These are phyloP conservation scores for Enoplosus armatus DNA, from an alignment of 2,797 vertebrate genomes.

Conservation along the genomic window DNA sequence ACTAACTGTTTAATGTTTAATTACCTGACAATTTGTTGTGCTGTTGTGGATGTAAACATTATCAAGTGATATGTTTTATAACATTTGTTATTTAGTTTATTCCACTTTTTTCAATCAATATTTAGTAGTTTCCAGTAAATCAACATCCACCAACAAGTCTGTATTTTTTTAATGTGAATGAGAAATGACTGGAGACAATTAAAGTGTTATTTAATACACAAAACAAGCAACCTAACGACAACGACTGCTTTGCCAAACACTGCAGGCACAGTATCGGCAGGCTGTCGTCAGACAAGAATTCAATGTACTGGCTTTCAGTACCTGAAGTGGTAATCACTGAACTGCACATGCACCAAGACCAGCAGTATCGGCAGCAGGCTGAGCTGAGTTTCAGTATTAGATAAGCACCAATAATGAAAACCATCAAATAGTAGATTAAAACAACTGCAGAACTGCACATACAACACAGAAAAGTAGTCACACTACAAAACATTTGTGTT, in stretches of 20 bases:
- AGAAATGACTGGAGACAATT: background rate
- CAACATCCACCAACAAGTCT: background rate
- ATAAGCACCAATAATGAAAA: background rate
- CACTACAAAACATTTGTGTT: background rate
- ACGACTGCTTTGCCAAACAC: background rate
- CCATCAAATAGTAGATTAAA: background rate
- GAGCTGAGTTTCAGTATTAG: background rate
- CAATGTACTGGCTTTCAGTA: background rate
- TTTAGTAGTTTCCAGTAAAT: background rate
- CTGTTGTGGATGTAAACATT: background rate
- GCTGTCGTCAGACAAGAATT: background rate
- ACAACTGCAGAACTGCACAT: background rate
- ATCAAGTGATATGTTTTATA: background rate
- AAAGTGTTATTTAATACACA: background rate
- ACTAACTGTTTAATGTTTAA: too few species aligned
- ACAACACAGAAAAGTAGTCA: background rate
- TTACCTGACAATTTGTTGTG: background rate
- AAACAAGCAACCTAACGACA: background rate
- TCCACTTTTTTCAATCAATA: background rate
- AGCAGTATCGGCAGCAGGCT: slow-evolving; percentile 3
- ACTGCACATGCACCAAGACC: background rate
- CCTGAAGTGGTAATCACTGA: slow-evolving; percentile 5
- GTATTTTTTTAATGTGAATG: background rate
- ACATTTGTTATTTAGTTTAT: background rate
- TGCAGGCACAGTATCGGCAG: background rate